Evolutionary conservation across 64 coral and sea anemone genomes (phyloP), one percentile per base, ranked within the genome.

Genomic region (Montipora efflorescens): DNA sequence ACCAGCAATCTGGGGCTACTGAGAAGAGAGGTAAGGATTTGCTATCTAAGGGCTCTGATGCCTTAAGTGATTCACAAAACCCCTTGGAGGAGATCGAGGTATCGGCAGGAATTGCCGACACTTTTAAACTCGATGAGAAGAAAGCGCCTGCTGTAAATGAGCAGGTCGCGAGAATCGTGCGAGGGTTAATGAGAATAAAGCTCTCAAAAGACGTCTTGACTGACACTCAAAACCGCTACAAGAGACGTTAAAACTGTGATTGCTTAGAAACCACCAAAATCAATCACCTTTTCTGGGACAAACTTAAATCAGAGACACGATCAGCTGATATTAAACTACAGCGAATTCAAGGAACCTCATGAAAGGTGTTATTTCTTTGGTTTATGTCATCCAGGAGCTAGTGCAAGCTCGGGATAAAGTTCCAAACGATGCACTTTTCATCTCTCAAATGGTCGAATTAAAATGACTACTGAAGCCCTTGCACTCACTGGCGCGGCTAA

Each of bases 401-500:
- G 62, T 91, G 4, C 25, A 89, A 43, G 53, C 59, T 8, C 7
- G 61, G 43, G 88, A 90, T 5, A 90, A 90, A 70, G 44, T 79
- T 8, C 75, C 88, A 13, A 75, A 66, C 25, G 72, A 90, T 78
- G 59, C 21, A 0, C 66, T 90, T 2, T 25, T 90, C 22, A 23
- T 23, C 44, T 5, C 43, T 1, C 25, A 55, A 46, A 8, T 90
- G 14, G 12, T 90, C 4, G 1, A 25, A 25, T 25, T 25, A 90
- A 64, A 90, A 47, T 10, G n/a, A 77, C 55, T 25, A 90, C 88
- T 66, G 77, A 90, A 7, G 25, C 88, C 36, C 79, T 90, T 64
- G 88, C 88, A 5, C 88, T 90, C 14, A 67, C 80, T 22, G 88
- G 76, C 8, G 77, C 88, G 0, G 77, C 77, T 7, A 90, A 90